phyloP scores from a whole-genome alignment of 2,888 invertebrate genomes.

The Crepidodera aurea region DNA sequence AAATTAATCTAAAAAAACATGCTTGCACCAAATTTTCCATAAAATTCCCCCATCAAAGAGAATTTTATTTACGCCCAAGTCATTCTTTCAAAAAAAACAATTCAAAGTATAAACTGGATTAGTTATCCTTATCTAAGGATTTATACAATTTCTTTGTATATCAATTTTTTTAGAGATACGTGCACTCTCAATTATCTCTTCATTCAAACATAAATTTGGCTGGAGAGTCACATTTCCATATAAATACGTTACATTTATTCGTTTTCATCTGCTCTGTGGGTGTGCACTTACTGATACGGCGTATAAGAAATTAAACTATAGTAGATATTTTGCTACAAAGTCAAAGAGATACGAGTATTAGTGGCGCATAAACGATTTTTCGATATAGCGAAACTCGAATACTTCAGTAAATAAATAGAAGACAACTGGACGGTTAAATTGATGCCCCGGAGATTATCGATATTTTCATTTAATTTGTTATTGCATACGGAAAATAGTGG shows the following conservation, averaged over 20 bases:
- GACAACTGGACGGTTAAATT: background rate
- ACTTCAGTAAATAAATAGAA: background rate
- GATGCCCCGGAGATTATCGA: background rate
- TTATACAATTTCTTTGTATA: constrained; percentile 2
- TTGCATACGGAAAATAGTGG: no score
- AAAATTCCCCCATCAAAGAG: no score
- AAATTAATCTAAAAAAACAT: no score
- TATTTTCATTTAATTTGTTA: background rate
- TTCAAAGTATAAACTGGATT: background rate
- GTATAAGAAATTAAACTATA: constrained; percentile 12
- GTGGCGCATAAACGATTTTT: background rate
- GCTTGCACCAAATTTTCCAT: no score
- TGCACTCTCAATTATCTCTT: constrained; percentile 20
- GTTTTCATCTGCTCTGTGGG: constrained; percentile 22
- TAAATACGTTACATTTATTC: constrained; percentile 29
- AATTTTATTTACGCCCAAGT: no score
- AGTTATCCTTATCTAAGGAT: background rate
- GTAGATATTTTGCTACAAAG: constrained; percentile 15
- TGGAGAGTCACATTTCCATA: constrained; percentile 18
- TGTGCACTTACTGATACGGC: constrained; percentile 22
- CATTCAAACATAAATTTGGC: constrained; percentile 19
- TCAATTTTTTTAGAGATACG: constrained; percentile 11
- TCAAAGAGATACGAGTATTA: background rate
- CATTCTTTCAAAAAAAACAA: background rate
- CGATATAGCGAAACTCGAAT: background rate